Base-by-base conservation (phyloP, 23 tunicate genomes). In the Oikopleura dioica region DNA sequence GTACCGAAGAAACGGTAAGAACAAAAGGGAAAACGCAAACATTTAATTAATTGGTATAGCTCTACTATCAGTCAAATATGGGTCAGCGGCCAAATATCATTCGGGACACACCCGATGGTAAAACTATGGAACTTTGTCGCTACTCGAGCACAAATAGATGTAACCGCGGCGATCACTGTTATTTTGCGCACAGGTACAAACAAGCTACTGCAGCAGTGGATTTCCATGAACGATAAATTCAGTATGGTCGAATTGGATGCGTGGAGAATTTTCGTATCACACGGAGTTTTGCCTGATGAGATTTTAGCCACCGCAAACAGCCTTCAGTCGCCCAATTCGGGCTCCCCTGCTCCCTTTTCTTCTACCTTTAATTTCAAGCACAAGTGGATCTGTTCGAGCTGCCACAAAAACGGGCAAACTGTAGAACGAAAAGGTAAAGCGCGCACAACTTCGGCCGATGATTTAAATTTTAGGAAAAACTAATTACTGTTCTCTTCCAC, bases 401-500 rank as follows among this genome's bases (percentile, higher is more conserved):
- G 95, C 58, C 83, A 88, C 79, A 88, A 88, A 76, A 88, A 88
- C 76, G 95, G 95, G 0, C 95, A 83, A 50, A 78, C 79, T 44
- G 55, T 44, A 44, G 55, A 44, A 16, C 55, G 55, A 44, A 44
- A 44, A 16, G 55, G 55, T 9, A 44, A 44, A 44, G 16, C 55
- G 16, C 55, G n/a, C n/a, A n/a, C n/a, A n/a, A n/a, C n/a, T n/a
- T n/a, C n/a, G n/a, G n/a, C n/a, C n/a, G n/a, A n/a, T n/a, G n/a
- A n/a, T n/a, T n/a, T n/a, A n/a, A n/a, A n/a, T n/a, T n/a, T n/a
- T n/a, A n/a, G n/a, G n/a, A n/a, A n/a, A n/a, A n/a, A n/a, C n/a
- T n/a, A n/a, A n/a, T n/a, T n/a, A n/a, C n/a, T n/a, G n/a, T n/a
- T n/a, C n/a, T n/a, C n/a, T n/a, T n/a, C n/a, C n/a, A n/a, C n/a